Percentiles rank a stretch among this genome's conserved stretches.
phyloP scores from a whole-genome alignment of 2,113 vertebrate genomes.

The Rhizomys pruinosus region DNA sequence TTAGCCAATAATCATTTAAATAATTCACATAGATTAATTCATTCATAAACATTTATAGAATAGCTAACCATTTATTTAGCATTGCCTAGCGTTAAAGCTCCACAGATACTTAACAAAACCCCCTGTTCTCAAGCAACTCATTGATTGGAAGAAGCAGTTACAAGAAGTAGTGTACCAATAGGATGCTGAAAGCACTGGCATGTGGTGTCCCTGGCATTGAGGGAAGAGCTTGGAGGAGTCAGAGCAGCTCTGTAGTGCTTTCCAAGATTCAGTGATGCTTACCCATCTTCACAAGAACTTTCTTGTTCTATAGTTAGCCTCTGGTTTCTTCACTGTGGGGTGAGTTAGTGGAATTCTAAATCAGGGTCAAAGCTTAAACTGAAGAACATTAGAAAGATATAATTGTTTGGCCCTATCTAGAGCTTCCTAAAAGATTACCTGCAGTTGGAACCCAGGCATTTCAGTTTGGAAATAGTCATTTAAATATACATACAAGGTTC shows the following conservation, averaged over 20 bases:
- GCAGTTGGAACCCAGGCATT: not conserved
- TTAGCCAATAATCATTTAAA: not conserved
- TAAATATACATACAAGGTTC: no score
- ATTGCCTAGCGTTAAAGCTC: not conserved
- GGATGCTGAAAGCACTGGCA: not conserved
- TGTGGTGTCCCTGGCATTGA: no score
- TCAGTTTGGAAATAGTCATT: not conserved
- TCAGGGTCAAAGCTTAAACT: not conserved
- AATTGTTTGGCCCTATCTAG: not conserved
- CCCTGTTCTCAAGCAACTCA: not conserved
- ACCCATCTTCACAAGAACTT: not conserved
- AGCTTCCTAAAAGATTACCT: not conserved
- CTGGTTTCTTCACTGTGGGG: not conserved
- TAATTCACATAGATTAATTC: not conserved
- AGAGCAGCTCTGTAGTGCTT: no score
- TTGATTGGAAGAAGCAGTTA: not conserved
- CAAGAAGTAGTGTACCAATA: not conserved
- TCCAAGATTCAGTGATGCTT: not conserved
- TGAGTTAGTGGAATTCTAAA: not conserved
- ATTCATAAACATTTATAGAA: not conserved
- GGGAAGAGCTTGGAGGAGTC: no score
- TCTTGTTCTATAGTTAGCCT: not conserved
- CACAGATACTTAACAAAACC: constrained; percentile 7
- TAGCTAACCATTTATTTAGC: not conserved
- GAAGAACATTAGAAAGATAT: not conserved